Conservation (phyloP, 30 jellyfish, hydroid and myxozoan species). For the Chrysaora quinquecirrha region DNA sequence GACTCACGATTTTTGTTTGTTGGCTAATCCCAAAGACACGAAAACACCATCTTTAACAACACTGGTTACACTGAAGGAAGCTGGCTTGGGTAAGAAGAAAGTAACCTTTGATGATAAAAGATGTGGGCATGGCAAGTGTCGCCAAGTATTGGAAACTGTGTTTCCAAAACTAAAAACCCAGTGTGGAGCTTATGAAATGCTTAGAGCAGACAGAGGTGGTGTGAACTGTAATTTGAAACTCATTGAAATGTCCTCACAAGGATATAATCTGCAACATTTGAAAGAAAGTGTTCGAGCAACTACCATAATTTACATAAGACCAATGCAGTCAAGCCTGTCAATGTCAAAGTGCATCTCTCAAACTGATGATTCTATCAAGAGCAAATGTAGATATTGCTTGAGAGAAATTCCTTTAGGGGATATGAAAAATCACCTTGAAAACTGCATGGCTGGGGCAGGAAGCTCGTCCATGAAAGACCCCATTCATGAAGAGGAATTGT, state of each 20-base stretch:
- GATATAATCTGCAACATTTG: constrained; percentile 14
- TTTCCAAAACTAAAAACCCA: constrained; percentile 30
- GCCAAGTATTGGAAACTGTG: constrained; percentile 27
- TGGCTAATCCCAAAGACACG: constrained; percentile 7
- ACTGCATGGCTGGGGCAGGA: not conserved
- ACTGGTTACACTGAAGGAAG: constrained; percentile 8
- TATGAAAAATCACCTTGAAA: constrained; percentile 8
- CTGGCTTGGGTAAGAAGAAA: constrained; percentile 12
- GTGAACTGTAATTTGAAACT: not conserved
- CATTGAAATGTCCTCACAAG: constrained; percentile 33
- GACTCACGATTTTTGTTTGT: constrained; percentile 37
- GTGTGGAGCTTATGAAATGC: constrained; percentile 10
- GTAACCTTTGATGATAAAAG: constrained; percentile 5
- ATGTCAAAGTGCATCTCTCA: constrained; percentile 7
- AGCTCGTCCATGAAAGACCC: not conserved
- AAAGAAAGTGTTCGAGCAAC: constrained; percentile 13
- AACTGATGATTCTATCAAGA: constrained; percentile 20
- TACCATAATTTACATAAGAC: constrained; percentile 13
- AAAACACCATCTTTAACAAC: constrained; percentile 1
- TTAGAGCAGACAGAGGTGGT: constrained; percentile 23
- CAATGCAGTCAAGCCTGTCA: constrained; percentile 14
- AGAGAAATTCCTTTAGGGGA: constrained; percentile 11
- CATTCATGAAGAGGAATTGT: not conserved
- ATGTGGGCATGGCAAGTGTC: constrained; percentile 6
- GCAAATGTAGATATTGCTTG: constrained; percentile 12